phyloP scores from a whole-genome alignment of 2,113 vertebrate species.

The Oryzias woworae region DNA sequence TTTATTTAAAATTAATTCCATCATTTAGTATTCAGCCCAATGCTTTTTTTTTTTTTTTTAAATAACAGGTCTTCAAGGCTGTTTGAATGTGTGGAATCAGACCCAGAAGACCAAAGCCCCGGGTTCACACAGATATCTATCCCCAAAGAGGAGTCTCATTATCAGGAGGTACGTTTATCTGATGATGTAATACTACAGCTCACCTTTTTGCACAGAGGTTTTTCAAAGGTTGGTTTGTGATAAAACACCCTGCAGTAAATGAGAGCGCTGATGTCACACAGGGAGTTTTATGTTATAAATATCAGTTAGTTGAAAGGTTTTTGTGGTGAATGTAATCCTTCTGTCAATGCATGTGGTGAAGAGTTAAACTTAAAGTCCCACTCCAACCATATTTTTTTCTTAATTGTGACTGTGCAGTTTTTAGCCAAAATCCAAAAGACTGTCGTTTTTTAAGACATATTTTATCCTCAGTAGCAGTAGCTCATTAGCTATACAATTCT shows the following conservation, averaged over 20 bases:
- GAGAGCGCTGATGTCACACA: not conserved
- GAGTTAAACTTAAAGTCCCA: too few species aligned
- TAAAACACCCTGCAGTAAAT: not conserved
- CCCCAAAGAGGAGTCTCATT: slow-evolving; percentile 69
- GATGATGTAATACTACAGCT: not conserved
- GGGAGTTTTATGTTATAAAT: not conserved
- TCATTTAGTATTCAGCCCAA: too few species aligned
- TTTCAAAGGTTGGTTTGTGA: not conserved
- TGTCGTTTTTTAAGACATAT: too few species aligned
- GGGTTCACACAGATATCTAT: slow-evolving; percentile 74
- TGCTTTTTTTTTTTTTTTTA: not conserved
- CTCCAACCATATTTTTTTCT: too few species aligned
- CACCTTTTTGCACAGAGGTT: not conserved
- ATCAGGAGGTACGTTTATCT: slow-evolving; percentile 29
- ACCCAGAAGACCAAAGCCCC: slow-evolving; percentile 63
- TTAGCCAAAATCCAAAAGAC: too few species aligned
- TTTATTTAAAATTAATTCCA: too few species aligned
- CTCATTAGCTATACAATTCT: too few species aligned
- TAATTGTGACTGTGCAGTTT: too few species aligned
- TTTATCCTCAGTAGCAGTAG: too few species aligned
- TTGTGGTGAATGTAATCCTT: too few species aligned
- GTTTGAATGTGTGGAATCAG: slow-evolving; percentile 80
- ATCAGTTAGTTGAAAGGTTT: too few species aligned
- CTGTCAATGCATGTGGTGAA: too few species aligned
- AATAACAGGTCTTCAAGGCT: slow-evolving; percentile 75